These are phyloP conservation scores for Trichoplusia ni DNA, from an alignment of 1,140 invertebrate species.

Conservation along the genomic window DNA sequence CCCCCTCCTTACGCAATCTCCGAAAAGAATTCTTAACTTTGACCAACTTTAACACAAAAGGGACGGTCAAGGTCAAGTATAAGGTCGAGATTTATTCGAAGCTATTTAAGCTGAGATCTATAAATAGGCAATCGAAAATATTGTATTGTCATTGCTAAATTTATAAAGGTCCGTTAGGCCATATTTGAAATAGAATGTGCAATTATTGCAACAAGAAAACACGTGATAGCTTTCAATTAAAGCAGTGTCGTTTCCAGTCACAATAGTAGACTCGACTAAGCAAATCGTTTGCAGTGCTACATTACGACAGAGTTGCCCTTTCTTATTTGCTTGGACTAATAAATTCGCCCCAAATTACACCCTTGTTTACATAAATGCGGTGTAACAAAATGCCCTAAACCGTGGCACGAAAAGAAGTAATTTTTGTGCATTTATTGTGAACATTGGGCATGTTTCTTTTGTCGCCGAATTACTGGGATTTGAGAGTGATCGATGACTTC, in stretches of 20 bases:
- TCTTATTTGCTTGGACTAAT: neutral
- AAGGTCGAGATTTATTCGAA: neutral
- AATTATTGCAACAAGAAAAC: neutral
- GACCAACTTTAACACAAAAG: slow-evolving; percentile 11
- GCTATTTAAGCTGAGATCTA: too few relatives aligned
- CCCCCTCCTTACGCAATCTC: neutral
- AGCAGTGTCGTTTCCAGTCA: neutral
- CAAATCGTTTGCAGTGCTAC: neutral
- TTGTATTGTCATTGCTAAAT: too few relatives aligned
- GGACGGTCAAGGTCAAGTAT: slow-evolving; percentile 3
- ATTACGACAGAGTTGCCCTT: neutral
- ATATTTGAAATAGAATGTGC: too few relatives aligned
- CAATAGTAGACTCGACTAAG: neutral
- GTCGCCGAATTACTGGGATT: slow-evolving; percentile 31
- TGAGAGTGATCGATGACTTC: slow-evolving; percentile 27
- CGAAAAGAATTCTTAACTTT: slow-evolving; percentile 19
- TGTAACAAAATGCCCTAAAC: slow-evolving; percentile 6
- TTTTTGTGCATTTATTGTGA: slow-evolving; percentile 29
- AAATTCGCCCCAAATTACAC: slow-evolving; percentile 8
- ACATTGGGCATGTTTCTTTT: slow-evolving; percentile 32
- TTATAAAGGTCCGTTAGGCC: too few relatives aligned
- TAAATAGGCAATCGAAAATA: too few relatives aligned
- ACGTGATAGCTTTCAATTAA: neutral
- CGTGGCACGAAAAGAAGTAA: slow-evolving; percentile 18
- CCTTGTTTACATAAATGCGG: slow-evolving; percentile 12